Percentiles rank a stretch among this genome's conserved stretches.
phyloP scores from a whole-genome alignment of 1,140 invertebrate genomes.

The Conus betulinus region DNA sequence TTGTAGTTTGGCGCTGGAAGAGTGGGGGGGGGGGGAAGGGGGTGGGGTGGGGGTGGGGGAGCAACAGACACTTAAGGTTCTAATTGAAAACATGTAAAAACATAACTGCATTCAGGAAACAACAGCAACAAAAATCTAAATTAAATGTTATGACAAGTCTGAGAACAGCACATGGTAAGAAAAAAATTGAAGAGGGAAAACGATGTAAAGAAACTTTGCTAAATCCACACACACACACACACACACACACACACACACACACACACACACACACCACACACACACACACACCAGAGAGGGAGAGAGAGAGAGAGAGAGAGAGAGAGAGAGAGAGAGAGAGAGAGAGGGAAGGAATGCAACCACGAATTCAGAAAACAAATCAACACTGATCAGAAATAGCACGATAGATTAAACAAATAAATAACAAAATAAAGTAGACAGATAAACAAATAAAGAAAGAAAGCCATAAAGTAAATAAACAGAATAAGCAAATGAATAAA shows the following conservation, averaged over 20 bases:
- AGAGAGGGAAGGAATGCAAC: slow-evolving; percentile 4
- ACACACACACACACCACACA: background rate
- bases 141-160: background rate
- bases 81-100: background rate
- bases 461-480: too few relatives aligned
- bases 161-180: background rate
- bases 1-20: too few relatives aligned
- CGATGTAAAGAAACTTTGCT: background rate
- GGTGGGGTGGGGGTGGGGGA: too few relatives aligned
- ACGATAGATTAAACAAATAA: background rate
- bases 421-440: background rate
- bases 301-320: slow-evolving; percentile 21
- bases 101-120: background rate
- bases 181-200: background rate
- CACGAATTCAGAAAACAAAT: background rate
- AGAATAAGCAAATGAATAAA: too few relatives aligned
- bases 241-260: too few relatives aligned
- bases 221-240: too few relatives aligned
- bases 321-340: slow-evolving; percentile 22
- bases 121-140: background rate
- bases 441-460: too few relatives aligned
- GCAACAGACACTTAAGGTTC: too few relatives aligned
- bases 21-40: too few relatives aligned
- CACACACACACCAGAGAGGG: background rate
- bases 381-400: background rate